Conservation (phyloP, 1,140 invertebrate genomes). For the Diachasmimorpha longicaudata region DNA sequence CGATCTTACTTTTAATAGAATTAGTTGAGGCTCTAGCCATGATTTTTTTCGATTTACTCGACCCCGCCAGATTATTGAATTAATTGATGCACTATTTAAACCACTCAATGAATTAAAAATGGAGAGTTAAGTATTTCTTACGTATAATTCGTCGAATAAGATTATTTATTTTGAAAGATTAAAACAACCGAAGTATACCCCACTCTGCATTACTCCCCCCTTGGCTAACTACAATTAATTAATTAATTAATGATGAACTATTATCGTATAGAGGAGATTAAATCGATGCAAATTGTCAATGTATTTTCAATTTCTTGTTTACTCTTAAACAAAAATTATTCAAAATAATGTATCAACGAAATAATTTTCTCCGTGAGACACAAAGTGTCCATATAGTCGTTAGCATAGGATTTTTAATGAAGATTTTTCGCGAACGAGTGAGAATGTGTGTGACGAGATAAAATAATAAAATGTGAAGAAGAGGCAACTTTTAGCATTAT, state of each 20-base stretch:
- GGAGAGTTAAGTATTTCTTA: conserved; percentile 19
- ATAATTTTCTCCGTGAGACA: neutral
- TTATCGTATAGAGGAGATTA: neutral
- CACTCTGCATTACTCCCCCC: neutral
- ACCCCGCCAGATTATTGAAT: neutral
- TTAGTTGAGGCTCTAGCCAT: neutral
- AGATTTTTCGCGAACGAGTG: neutral
- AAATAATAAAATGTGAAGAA: neutral
- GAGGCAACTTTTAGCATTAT: conserved; percentile 10
- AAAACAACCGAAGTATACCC: conserved; percentile 1
- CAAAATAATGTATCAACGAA: conserved; percentile 15
- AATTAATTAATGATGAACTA: neutral
- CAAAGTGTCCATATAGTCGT: conserved; percentile 4
- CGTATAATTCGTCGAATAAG: conserved; percentile 15
- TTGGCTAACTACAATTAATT: neutral
- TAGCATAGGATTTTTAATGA: conserved; percentile 11
- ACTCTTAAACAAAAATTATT: neutral
- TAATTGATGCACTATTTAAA: neutral
- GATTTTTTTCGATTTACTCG: neutral
- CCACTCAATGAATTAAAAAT: neutral
- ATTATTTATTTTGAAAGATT: conserved; percentile 25
- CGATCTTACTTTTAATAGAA: neutral
- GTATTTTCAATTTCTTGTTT: conserved; percentile 7
- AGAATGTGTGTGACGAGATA: neutral
- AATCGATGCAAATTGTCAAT: neutral